phyloP scores from a whole-genome alignment of 2,888 invertebrate genomes.

The Oscheius onirici region DNA sequence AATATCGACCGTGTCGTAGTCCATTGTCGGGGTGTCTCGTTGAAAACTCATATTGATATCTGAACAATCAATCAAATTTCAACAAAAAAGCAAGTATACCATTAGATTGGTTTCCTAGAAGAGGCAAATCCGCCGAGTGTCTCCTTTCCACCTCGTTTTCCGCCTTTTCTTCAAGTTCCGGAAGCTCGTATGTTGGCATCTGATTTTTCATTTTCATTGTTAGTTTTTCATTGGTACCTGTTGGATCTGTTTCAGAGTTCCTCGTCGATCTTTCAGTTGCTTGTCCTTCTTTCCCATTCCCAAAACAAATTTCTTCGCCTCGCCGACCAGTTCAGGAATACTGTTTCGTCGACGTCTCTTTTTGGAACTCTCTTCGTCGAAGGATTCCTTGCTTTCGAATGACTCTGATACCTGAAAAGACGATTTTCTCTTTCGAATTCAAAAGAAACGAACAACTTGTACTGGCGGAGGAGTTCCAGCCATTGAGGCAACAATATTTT shows the following conservation, averaged over 20 bases:
- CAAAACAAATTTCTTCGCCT: slow-evolving; percentile 65
- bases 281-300: slow-evolving; percentile 37
- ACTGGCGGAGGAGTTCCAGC: slow-evolving; percentile 19
- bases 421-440: not conserved
- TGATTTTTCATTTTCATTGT: slow-evolving; percentile 11
- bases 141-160: slow-evolving; percentile 35
- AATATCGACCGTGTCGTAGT: not conserved
- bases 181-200: slow-evolving; percentile 54
- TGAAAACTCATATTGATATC: not conserved
- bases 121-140: slow-evolving; percentile 30
- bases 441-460: not conserved
- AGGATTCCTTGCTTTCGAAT: slow-evolving; percentile 17
- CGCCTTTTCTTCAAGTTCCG: slow-evolving; percentile 52
- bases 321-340: slow-evolving; percentile 62
- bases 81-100: not conserved
- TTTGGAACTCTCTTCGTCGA: slow-evolving; percentile 24
- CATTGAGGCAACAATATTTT: slow-evolving; percentile 2
- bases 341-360: slow-evolving; percentile 49
- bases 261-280: slow-evolving; percentile 46
- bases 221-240: slow-evolving; percentile 3
- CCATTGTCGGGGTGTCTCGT: slow-evolving; percentile 18
- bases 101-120: slow-evolving; percentile 3
- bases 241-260: slow-evolving; percentile 61
- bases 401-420: slow-evolving; percentile 14
- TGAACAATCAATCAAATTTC: not conserved